Evolutionary conservation across 2,797 vertebrate species (phyloP).

Genomic region (Gymnothorax javanicus): DNA sequence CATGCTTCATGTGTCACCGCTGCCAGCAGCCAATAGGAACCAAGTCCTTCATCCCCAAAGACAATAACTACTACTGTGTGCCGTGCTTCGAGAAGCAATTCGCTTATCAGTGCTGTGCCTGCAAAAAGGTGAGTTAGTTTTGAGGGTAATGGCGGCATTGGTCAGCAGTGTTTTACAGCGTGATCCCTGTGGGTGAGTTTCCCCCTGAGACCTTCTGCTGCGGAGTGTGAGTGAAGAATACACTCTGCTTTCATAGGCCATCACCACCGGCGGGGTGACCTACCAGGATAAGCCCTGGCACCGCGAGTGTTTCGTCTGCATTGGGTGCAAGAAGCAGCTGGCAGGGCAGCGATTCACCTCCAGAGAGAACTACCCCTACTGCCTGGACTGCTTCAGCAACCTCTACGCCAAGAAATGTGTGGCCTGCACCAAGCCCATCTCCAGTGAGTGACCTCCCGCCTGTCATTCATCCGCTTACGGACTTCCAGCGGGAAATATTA

Average conservation of each 20-base stretch:
- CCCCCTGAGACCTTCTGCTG: background rate
- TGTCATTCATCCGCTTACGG: background rate
- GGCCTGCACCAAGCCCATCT: constrained; percentile 84
- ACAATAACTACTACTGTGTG: constrained; percentile 86
- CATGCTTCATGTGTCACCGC: constrained; percentile 91
- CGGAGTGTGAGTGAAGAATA: background rate
- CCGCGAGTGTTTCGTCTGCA: constrained; percentile 92
- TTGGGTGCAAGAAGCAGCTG: constrained; percentile 84
- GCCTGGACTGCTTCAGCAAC: constrained; percentile 88
- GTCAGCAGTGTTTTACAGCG: background rate
- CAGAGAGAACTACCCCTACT: constrained; percentile 86
- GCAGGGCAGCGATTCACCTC: constrained; percentile 88
- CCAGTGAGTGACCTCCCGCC: constrained; percentile 75
- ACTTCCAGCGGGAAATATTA: background rate
- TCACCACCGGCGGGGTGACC: constrained; percentile 87
- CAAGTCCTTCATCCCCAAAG: constrained; percentile 93
- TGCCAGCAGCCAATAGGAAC: constrained; percentile 92
- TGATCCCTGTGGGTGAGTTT: background rate
- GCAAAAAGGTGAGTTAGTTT: constrained; percentile 86
- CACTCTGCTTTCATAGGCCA: constrained; percentile 60
- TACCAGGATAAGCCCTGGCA: constrained; percentile 92
- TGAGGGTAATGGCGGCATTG: background rate
- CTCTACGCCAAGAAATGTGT: constrained; percentile 88
- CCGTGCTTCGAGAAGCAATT: constrained; percentile 94
- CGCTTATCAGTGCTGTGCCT: constrained; percentile 88